phyloP scores from a whole-genome alignment of 1,140 invertebrate genomes.

The Hycleus phaleratus region DNA sequence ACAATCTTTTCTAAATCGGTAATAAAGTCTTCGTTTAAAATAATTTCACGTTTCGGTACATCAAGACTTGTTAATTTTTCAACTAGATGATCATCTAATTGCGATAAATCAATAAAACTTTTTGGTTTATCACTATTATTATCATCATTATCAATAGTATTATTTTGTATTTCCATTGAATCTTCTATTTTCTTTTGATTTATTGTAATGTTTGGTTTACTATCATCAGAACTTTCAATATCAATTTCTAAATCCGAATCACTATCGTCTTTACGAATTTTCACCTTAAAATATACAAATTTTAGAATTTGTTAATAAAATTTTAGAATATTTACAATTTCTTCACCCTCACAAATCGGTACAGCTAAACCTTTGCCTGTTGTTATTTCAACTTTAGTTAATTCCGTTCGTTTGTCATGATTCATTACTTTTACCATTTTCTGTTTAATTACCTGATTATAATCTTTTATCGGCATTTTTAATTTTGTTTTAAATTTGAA shows the following conservation, averaged over 20 bases:
- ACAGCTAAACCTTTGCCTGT: slow-evolving; percentile 46
- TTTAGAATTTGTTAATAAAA: neutral
- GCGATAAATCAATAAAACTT: slow-evolving; percentile 10
- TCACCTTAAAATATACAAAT: slow-evolving; percentile 20
- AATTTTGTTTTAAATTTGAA: slow-evolving; percentile 16
- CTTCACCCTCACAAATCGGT: slow-evolving; percentile 49
- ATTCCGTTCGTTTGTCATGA: slow-evolving; percentile 33
- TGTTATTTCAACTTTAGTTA: slow-evolving; percentile 42
- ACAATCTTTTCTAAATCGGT: slow-evolving; percentile 50
- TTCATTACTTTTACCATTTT: slow-evolving; percentile 31
- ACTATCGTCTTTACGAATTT: slow-evolving; percentile 40
- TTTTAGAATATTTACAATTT: slow-evolving; percentile 42
- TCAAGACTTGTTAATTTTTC: slow-evolving; percentile 29
- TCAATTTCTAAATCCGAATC: slow-evolving; percentile 52
- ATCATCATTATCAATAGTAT: slow-evolving; percentile 2
- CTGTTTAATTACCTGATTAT: slow-evolving; percentile 18
- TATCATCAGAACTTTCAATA: slow-evolving; percentile 41
- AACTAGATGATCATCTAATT: slow-evolving; percentile 12
- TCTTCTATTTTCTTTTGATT: slow-evolving; percentile 14
- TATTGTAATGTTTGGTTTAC: neutral
- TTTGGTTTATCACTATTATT: slow-evolving; percentile 9
- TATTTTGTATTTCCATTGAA: neutral
- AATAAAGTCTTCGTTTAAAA: slow-evolving; percentile 40
- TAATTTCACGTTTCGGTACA: slow-evolving; percentile 42
- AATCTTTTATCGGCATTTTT: slow-evolving; percentile 15